Evolutionary conservation across 2,797 vertebrate species (phyloP).

Genomic region (Arrhamphus sclerolepis): DNA sequence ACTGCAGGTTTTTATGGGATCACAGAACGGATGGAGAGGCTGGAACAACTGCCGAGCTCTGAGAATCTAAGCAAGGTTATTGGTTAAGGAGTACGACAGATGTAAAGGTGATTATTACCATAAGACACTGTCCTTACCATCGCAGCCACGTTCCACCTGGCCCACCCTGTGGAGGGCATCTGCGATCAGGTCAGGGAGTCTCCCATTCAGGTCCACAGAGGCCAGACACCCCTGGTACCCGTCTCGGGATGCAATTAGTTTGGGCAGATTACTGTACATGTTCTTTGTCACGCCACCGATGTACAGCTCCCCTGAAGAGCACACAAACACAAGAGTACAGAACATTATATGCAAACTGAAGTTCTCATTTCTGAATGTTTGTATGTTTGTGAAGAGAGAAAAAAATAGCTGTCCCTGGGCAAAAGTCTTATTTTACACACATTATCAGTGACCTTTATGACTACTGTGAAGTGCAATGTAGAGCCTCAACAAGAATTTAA

Average conservation of each 20-base stretch:
- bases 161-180: slow-evolving; percentile 92
- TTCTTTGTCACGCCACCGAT: slow-evolving; percentile 89
- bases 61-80: not conserved
- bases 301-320: slow-evolving; percentile 88
- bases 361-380: too few relatives aligned
- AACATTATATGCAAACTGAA: too few relatives aligned
- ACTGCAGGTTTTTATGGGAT: slow-evolving; percentile 52
- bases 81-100: slow-evolving; percentile 3
- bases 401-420: too few relatives aligned
- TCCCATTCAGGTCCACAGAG: slow-evolving; percentile 92
- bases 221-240: slow-evolving; percentile 95
- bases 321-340: too few relatives aligned
- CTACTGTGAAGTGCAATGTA: too few relatives aligned
- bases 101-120: not conserved
- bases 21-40: slow-evolving; percentile 29
- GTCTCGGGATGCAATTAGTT: slow-evolving; percentile 91
- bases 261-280: slow-evolving; percentile 91
- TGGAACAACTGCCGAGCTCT: slow-evolving; percentile 21
- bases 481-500: too few relatives aligned
- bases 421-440: too few relatives aligned
- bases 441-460: too few relatives aligned
- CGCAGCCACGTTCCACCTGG: slow-evolving; percentile 91
- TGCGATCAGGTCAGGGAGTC: slow-evolving; percentile 92
- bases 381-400: too few relatives aligned
- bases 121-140: slow-evolving; percentile 78